Base-by-base conservation (phyloP, 30 jellyfish, hydroid and myxozoan species). In the Catostylus mosaicus region DNA sequence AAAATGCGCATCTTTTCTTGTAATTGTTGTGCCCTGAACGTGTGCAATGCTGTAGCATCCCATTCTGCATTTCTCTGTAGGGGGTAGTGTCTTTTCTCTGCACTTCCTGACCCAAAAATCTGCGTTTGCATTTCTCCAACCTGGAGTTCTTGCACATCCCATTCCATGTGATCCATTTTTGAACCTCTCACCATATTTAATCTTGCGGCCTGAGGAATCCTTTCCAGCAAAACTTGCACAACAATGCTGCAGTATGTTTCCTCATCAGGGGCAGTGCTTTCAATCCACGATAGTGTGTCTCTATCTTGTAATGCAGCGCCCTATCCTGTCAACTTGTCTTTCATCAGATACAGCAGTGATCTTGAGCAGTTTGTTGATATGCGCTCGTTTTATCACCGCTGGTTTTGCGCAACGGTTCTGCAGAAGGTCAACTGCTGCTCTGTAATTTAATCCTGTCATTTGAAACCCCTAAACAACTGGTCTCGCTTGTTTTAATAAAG, bases 301-400 rank as follows among this genome's bases (percentile, higher is more conserved):
- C n/a, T n/a, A n/a, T n/a, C n/a, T n/a, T n/a, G n/a, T n/a, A n/a
- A n/a, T n/a, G n/a, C n/a, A n/a, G n/a, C n/a, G n/a, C 20, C 77
- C 22, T 61, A 19, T 22, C 33, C 9, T 22, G 80, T 7, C 80
- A 2, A 78, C 69, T 16, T 59, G 67, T 47, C 68, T 57, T 24
- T 78, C 89, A 27, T 34, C 70, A 31, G 19, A 59, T 29, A 78
- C 80, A 3, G 54, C 23, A 23, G 37, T 24, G 38, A 62, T 23
- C 7, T 78, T 78, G 36, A 56, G 7, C 80, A 78, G 33, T 48
- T 78, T 80, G 71, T 61, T 78, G 67, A 78, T 60, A 52, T 78
- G 80, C 4, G 80, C 81, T 56, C 89, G 14, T 3, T 67, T 69
- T 36, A 32, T 61, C 71, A 59, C 60, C n/a, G n/a, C n/a, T n/a